Conservation (phyloP, 2,113 vertebrate species). For the Sinocyclocheilus anophthalmus region DNA sequence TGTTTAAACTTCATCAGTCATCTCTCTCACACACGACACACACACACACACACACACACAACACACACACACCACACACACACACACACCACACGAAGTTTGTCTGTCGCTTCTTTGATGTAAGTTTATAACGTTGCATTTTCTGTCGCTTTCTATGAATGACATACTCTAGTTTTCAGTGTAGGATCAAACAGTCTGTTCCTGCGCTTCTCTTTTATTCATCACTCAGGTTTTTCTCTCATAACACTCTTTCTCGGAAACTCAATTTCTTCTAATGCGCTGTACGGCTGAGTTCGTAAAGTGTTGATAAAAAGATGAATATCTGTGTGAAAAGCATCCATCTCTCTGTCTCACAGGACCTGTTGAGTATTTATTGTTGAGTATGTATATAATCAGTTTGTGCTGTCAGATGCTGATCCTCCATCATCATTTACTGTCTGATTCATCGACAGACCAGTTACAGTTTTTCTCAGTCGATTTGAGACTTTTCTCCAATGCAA, state of each 20-base stretch:
- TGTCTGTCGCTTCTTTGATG: background rate
- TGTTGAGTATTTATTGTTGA: background rate
- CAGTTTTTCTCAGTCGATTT: too few species aligned
- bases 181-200: slow-evolving; percentile 25
- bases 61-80: slow-evolving; percentile 32
- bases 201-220: background rate
- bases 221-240: background rate
- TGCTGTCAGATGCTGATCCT: background rate
- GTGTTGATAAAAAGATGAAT: background rate
- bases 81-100: slow-evolving; percentile 17
- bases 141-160: slow-evolving; percentile 28
- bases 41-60: slow-evolving; percentile 30
- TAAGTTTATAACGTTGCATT: background rate
- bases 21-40: slow-evolving; percentile 25
- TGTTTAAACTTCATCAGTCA: slow-evolving; percentile 13
- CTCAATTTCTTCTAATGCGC: background rate
- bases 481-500: too few species aligned
- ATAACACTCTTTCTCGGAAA: background rate
- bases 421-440: background rate
- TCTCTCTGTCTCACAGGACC: background rate
- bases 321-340: background rate
- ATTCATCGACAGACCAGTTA: background rate
- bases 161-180: background rate
- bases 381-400: background rate
- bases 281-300: background rate